phyloP scores from a whole-genome alignment of 1,140 invertebrate genomes.

The Pemphigus obesinymphae region DNA sequence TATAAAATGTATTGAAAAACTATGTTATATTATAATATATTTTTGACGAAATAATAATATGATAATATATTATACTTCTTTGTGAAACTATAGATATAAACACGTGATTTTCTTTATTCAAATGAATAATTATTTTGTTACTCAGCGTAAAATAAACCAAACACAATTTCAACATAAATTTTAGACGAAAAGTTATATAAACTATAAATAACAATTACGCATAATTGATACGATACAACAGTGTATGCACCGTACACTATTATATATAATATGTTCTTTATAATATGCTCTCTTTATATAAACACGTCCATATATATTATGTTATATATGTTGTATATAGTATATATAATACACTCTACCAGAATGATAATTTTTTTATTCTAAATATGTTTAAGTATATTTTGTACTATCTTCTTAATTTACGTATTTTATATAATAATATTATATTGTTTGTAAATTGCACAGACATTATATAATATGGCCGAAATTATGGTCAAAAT shows the following conservation, averaged over 20 bases:
- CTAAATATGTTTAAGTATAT: background rate
- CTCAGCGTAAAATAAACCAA: background rate
- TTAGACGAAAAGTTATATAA: background rate
- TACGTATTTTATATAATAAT: background rate
- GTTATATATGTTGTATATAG: too few relatives aligned
- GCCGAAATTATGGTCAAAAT: too few relatives aligned
- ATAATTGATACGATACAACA: background rate
- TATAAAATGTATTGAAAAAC: too few relatives aligned
- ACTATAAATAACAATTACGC: background rate
- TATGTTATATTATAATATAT: too few relatives aligned
- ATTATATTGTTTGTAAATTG: background rate
- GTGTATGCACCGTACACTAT: background rate
- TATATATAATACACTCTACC: background rate
- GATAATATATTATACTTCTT: too few relatives aligned
- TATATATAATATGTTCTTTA: background rate
- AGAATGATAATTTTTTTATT: background rate
- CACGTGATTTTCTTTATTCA: too few relatives aligned
- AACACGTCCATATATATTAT: background rate
- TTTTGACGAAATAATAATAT: too few relatives aligned
- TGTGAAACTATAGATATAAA: background rate
- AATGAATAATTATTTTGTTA: background rate
- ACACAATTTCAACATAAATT: background rate
- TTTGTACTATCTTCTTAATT: background rate
- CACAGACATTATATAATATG: background rate
- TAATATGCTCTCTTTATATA: background rate